Evolutionary conservation across 1,140 invertebrate genomes (phyloP).

Genomic region (Drosophila sproati): DNA sequence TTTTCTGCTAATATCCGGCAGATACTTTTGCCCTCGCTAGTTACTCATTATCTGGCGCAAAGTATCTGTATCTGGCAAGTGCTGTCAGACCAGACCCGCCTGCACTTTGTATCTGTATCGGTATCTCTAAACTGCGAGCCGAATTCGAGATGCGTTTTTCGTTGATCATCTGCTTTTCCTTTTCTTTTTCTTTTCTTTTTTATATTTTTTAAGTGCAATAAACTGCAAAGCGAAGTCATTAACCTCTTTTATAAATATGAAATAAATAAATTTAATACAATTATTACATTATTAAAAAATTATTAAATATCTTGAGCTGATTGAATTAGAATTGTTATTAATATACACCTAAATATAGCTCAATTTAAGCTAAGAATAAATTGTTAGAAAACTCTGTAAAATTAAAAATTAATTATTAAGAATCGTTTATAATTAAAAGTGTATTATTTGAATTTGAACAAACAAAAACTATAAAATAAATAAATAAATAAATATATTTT

Average conservation of each 20-base stretch:
- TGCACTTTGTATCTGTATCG: constrained; percentile 49
- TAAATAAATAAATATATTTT: too few relatives aligned
- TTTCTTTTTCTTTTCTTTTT: constrained; percentile 15
- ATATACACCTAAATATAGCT: too few relatives aligned
- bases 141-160: not conserved
- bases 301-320: too few relatives aligned
- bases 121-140: constrained; percentile 38
- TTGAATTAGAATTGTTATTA: too few relatives aligned
- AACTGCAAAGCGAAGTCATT: constrained; percentile 64
- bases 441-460: too few relatives aligned
- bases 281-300: too few relatives aligned
- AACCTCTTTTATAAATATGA: constrained; percentile 49
- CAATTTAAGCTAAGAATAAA: too few relatives aligned
- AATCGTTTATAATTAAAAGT: too few relatives aligned
- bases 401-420: too few relatives aligned
- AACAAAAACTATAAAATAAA: too few relatives aligned
- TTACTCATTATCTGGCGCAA: constrained; percentile 73
- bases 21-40: constrained; percentile 58
- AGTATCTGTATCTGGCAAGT: constrained; percentile 51
- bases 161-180: not conserved
- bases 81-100: constrained; percentile 13
- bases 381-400: too few relatives aligned
- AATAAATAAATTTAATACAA: too few relatives aligned
- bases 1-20: constrained; percentile 71
- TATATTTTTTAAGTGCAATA: constrained; percentile 70